phyloP scores from a whole-genome alignment of 2,113 vertebrate species.

The Chaetops frenatus region DNA sequence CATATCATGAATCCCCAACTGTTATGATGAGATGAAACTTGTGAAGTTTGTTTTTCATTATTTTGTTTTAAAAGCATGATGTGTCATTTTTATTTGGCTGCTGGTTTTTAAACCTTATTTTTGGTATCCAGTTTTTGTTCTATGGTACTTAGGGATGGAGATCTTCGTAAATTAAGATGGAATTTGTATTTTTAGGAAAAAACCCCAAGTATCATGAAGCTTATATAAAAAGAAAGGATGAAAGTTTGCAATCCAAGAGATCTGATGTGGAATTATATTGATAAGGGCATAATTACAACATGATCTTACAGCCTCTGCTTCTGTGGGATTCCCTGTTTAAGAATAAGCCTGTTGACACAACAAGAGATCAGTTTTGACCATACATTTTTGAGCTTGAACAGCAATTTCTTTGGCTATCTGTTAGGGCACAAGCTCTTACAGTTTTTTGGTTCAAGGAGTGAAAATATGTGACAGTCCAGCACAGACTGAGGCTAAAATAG shows the following conservation, averaged over 20 bases:
- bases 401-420: not conserved
- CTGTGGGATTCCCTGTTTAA: not conserved
- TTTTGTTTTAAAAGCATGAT: not conserved
- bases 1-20: not conserved
- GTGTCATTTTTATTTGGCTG: not conserved
- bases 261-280: not conserved
- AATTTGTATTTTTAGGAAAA: not conserved
- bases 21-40: not conserved
- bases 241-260: not conserved
- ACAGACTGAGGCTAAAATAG: not conserved
- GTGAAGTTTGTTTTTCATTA: not conserved
- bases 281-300: not conserved
- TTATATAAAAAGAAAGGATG: not conserved
- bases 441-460: not conserved
- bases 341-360: not conserved
- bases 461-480: not conserved
- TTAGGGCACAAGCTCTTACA: not conserved
- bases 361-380: not conserved
- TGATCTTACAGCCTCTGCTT: not conserved
- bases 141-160: not conserved
- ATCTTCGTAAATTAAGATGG: not conserved
- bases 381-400: not conserved
- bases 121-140: not conserved
- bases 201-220: fast-evolving
- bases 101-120: not conserved